phyloP scores from a whole-genome alignment of 2,888 invertebrate genomes.

The Drosophila demipolita region DNA sequence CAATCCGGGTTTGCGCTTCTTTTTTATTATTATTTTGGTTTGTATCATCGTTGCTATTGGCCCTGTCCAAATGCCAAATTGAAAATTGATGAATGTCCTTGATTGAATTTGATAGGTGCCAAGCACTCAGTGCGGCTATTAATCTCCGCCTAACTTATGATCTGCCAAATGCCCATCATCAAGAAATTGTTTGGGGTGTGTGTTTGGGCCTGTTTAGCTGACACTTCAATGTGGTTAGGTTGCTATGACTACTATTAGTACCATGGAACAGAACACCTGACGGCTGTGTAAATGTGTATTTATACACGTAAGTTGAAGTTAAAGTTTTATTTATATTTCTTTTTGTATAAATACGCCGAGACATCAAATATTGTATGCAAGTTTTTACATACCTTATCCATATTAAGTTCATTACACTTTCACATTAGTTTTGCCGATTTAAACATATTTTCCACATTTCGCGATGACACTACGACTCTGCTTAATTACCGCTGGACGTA shows the following conservation, averaged over 20 bases:
- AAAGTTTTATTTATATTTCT: neutral
- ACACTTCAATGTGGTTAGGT: constrained; percentile 8
- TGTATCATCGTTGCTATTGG: constrained; percentile 24
- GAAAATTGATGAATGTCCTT: constrained; percentile 81
- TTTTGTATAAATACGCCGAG: neutral
- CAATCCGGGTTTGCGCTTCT: constrained; percentile 33
- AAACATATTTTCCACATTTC: neutral
- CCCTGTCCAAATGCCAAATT: constrained; percentile 72
- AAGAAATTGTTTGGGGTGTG: constrained; percentile 15
- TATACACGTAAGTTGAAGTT: neutral
- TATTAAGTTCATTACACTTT: neutral
- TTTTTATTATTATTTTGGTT: constrained; percentile 49
- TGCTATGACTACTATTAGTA: neutral
- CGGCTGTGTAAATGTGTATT: neutral
- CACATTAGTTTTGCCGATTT: neutral
- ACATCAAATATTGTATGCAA: neutral
- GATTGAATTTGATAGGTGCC: constrained; percentile 81
- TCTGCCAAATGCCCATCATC: constrained; percentile 50
- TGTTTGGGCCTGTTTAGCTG: constrained; percentile 13
- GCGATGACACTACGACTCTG: neutral
- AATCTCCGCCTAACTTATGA: constrained; percentile 78
- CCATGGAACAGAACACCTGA: neutral
- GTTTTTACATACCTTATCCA: neutral
- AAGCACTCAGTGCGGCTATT: constrained; percentile 79
- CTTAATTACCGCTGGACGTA: neutral